These are phyloP conservation scores for Siniperca knerii DNA, from an alignment of 2,113 vertebrate genomes.

Conservation along the genomic window DNA sequence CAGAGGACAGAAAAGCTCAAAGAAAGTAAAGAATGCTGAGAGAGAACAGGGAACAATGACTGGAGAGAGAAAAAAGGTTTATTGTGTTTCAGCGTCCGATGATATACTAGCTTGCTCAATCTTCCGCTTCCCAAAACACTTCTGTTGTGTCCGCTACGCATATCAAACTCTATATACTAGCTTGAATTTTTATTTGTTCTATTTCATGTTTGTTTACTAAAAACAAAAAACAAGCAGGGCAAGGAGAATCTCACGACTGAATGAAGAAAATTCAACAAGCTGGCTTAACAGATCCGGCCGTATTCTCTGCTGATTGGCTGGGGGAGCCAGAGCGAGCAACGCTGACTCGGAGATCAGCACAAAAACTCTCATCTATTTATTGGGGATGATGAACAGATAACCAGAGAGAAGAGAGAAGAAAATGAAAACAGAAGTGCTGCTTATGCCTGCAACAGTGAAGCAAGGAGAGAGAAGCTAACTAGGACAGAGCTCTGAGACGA, in stretches of 20 bases:
- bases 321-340: conserved; percentile 4
- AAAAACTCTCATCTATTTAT: conserved; percentile 35
- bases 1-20: conserved; percentile 10
- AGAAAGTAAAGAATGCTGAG: conserved; percentile 16
- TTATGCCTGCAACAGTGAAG: conserved; percentile 20
- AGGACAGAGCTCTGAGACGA: conserved; percentile 26
- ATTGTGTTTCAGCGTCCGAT: conserved; percentile 30
- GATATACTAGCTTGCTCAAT: conserved; percentile 41
- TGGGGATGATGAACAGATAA: conserved; percentile 47
- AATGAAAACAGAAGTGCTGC: conserved; percentile 35
- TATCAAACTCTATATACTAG: conserved; percentile 27
- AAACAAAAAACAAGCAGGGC: conserved; percentile 29
- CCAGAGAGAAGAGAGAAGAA: conserved; percentile 26
- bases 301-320: conserved; percentile 29
- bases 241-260: conserved; percentile 31
- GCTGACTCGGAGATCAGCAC: conserved; percentile 4
- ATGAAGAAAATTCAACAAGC: conserved; percentile 48
- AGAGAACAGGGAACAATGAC: conserved; percentile 24
- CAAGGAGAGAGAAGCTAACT: conserved; percentile 32
- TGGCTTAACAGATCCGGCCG: conserved; percentile 26
- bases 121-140: conserved; percentile 28
- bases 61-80: background rate
- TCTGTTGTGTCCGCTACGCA: conserved; percentile 13
- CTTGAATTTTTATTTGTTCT: conserved; percentile 28
- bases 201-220: conserved; percentile 55